A percentile compares a stretch with the other conserved stretches of the same genome.
phyloP scores from a whole-genome alignment of 2,797 vertebrate species.

The Rhabdomys pumilio region DNA sequence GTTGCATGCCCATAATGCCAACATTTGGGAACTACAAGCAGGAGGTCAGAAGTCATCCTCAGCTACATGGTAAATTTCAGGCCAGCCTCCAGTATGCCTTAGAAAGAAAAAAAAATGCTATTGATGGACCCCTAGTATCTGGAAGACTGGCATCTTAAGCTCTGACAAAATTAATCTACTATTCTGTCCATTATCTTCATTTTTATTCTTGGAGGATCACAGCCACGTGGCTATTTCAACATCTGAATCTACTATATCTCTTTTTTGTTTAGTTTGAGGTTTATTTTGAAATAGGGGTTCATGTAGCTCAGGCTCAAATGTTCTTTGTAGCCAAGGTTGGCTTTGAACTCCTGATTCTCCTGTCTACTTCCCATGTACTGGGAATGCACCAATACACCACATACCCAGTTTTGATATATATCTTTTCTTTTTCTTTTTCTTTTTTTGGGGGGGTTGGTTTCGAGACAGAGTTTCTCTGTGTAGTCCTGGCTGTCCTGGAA shows the following conservation, averaged over 20 bases:
- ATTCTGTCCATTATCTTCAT: constrained; percentile 37
- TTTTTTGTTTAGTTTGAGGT: background rate
- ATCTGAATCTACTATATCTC: constrained; percentile 19
- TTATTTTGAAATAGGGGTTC: background rate
- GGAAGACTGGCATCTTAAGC: constrained; percentile 5
- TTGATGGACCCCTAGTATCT: background rate
- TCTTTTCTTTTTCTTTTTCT: too few relatives aligned
- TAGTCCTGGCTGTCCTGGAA: too few relatives aligned
- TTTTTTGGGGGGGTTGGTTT: too few relatives aligned
- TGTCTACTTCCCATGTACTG: background rate
- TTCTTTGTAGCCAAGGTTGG: background rate
- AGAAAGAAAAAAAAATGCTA: background rate
- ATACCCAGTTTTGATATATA: background rate
- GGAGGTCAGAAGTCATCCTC: background rate
- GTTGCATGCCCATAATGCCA: background rate
- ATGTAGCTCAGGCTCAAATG: background rate
- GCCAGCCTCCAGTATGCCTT: background rate
- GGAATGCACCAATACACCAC: background rate
- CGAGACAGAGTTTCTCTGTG: too few relatives aligned
- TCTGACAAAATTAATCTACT: constrained; percentile 22
- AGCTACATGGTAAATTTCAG: background rate
- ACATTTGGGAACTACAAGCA: background rate
- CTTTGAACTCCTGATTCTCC: background rate
- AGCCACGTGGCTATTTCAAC: background rate
- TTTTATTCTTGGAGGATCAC: constrained; percentile 7